Base-by-base conservation (phyloP, 2,797 vertebrate genomes). In the Danio tinwini region DNA sequence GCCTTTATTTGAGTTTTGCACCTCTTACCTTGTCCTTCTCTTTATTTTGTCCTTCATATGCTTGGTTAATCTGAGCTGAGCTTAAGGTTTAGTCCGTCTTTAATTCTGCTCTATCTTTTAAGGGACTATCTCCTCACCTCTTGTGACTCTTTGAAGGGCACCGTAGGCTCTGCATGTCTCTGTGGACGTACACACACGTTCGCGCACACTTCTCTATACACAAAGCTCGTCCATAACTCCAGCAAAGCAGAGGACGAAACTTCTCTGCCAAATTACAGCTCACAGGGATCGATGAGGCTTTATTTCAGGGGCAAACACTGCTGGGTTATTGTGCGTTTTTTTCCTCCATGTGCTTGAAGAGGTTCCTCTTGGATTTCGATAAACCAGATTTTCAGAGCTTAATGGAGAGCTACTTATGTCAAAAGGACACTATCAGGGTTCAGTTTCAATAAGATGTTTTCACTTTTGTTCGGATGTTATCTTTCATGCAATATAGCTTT, bases 221-320 rank as follows among this genome's bases (percentile, higher is more conserved):
- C 80, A 45, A 58, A 61, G 74, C 85, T 83, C 76, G 69, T 82
- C 78, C 73, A 39, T 47, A 81, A 82, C 67, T 80, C 63, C 76
- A 74, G 76, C 81, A 82, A 80, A 68, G 67, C 59, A 67, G 21
- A 39, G 47, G 69, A 70, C 56, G 79, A 81, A 80, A 56, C 50
- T 83, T 79, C 70, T 47, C 65, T 85, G 81, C 52, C 56, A 85
- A 85, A 87, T 85, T 62, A 86, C 67, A 75, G 44, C 68, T 49
- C 70, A 70, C 49, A 44, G 59, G 77, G 67, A 88, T 87, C 63
- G 2, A 88, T 83, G 55, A 17, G 70, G 68, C 74, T 88, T 87
- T 78, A 74, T 87, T 77, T 85, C 42, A 71, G 74, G 63, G 56
- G 75, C 62, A 85, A 86, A 85, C 70, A 14, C 12, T 44, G 58